Evolutionary conservation across 2,797 vertebrate species (phyloP), one percentile per base, ranked within the genome.

Genomic region (Coreius guichenoti): DNA sequence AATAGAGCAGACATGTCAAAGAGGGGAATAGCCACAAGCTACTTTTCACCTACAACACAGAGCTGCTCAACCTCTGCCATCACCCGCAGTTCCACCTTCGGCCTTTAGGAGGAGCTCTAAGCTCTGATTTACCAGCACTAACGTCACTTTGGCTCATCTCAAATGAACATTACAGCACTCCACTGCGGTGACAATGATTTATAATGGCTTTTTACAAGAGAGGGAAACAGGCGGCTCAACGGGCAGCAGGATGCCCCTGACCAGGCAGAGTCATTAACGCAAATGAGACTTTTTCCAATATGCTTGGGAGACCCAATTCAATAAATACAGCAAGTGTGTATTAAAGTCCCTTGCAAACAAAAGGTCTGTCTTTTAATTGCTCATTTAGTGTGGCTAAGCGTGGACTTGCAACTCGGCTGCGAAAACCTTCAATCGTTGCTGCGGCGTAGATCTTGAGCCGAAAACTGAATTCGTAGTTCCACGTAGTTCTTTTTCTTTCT

Each of bases 181-280:
- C 80, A 88, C 87, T 83, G 86, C 75, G 70, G 17, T 86, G 89
- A 90, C 86, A 87, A 70, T 86, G 89, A 92, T 90, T 89, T 89
- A 89, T 83, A 85, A 83, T 67, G 80, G 86, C 80, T 87, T 85
- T 89, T 88, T 85, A 86, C 51, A 83, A 82, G 67, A 49, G 56
- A 76, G 72, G 47, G 45, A 69, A 36, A 33, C 26, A 19, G 33
- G 74, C 33, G 5, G 74, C 80, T 61, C 29, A 56, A 65, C 26
- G 51, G 47, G 67, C 61, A 76, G 26, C 33, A 21, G 47, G 72
- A 69, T 83, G 75, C 77, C 74, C 65, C 49, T 33, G 68, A 31
- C 56, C 63, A 76, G 49, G 56, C 77, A 33, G 72, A 84, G 73
- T 87, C 88, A 87, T 88, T 88, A 91, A 88, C 87, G 86, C 89